A percentile compares a stretch with the other conserved stretches of the same genome.
These are phyloP conservation scores for Sympetrum striolatum DNA, from an alignment of 2,888 invertebrate species.

Conservation along the genomic window DNA sequence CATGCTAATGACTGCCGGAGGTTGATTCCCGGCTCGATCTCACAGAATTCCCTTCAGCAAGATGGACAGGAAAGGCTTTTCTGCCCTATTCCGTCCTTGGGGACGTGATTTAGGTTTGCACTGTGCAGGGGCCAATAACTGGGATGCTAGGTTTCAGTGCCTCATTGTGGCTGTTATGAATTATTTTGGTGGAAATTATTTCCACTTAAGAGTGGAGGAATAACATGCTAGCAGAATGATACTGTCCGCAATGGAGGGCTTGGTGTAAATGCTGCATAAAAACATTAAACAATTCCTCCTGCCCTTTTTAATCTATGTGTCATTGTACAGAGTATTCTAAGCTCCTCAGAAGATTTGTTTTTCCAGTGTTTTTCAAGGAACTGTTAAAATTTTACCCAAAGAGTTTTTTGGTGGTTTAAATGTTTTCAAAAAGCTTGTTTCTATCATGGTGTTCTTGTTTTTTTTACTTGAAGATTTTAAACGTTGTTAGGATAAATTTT, in stretches of 20 bases:
- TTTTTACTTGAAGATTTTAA: constrained; percentile 42
- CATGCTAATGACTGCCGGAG: constrained; percentile 24
- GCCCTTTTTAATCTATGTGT: constrained; percentile 18
- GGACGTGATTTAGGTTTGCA: constrained; percentile 29
- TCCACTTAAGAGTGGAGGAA: not conserved
- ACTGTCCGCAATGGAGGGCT: not conserved
- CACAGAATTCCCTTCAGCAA: constrained; percentile 32
- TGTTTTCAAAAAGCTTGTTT: constrained; percentile 39
- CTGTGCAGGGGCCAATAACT: constrained; percentile 33
- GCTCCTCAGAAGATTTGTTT: constrained; percentile 33
- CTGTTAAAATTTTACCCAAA: constrained; percentile 5
- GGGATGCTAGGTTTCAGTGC: constrained; percentile 35
- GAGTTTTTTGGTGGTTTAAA: constrained; percentile 31
- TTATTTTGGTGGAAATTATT: not conserved
- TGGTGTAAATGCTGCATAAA: constrained; percentile 7
- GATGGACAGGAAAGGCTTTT: not conserved
- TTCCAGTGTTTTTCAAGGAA: constrained; percentile 20
- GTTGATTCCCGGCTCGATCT: constrained; percentile 27
- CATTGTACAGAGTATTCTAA: constrained; percentile 26
- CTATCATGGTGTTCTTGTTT: constrained; percentile 41
- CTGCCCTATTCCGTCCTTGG: not conserved
- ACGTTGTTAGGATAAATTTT: constrained; percentile 36
- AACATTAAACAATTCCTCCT: constrained; percentile 12
- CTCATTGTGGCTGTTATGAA: constrained; percentile 30
- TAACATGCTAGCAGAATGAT: not conserved